Evolutionary conservation across 2,113 vertebrate genomes (phyloP).

Genomic region (Psettodes erumei): DNA sequence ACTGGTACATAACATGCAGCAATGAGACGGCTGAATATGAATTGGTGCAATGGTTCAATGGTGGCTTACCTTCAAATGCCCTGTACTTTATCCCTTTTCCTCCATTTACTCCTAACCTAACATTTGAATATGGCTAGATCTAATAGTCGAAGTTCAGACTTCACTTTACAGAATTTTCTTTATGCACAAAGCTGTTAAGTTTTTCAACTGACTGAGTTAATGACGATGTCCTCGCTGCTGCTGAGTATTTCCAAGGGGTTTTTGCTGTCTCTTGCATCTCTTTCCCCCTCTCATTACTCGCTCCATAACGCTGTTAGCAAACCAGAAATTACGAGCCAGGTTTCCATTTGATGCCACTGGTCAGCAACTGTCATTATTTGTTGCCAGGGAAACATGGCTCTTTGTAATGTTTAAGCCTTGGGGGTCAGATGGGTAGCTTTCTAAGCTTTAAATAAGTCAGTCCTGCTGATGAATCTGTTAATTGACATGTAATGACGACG

Average conservation of each 20-base stretch:
- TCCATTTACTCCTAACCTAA: too few relatives aligned
- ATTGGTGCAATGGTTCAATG: conserved; percentile 3
- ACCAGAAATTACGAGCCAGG: neutral
- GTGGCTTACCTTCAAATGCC: neutral
- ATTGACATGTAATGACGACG: neutral
- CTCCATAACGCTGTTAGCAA: neutral
- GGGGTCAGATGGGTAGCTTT: neutral
- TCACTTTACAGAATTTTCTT: neutral
- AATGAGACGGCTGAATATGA: conserved; percentile 11
- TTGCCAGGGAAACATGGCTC: conserved; percentile 2
- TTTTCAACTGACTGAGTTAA: too few relatives aligned
- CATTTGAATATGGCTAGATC: neutral
- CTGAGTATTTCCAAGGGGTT: too few relatives aligned
- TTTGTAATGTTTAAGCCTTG: too few relatives aligned
- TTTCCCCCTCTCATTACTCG: neutral
- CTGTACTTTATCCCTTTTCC: neutral
- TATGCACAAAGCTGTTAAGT: neutral
- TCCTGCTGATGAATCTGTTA: neutral
- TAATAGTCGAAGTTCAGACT: neutral
- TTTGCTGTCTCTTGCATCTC: neutral
- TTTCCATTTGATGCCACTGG: neutral
- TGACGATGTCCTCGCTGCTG: too few relatives aligned
- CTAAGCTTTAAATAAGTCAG: too few relatives aligned
- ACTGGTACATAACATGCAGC: conserved; percentile 13
- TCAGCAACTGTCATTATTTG: neutral